Evolutionary conservation across 35 echinoderm and acorn worm genomes (phyloP).

Genomic region (Anneissia japonica): DNA sequence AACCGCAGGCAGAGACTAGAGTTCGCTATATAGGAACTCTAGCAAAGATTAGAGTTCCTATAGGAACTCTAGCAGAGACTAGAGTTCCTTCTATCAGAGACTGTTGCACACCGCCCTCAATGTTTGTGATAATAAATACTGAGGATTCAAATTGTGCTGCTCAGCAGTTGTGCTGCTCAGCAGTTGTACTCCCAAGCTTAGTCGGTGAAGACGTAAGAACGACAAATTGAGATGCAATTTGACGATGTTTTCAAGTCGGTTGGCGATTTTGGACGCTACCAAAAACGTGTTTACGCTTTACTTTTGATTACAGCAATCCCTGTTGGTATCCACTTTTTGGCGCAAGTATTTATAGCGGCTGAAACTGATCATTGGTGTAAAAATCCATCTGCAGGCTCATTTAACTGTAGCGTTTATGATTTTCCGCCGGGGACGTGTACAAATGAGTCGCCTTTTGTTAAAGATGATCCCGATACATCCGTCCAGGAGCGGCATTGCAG

Average conservation of each 20-base stretch:
- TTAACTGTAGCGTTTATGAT: not conserved
- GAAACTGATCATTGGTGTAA: not conserved
- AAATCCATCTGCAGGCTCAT: not conserved
- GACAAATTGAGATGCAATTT: not conserved
- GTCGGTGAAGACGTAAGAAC: too few species aligned
- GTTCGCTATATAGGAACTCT: too few species aligned
- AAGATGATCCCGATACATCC: not conserved
- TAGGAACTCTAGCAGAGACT: too few species aligned
- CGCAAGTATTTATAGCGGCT: not conserved
- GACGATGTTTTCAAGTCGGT: not conserved
- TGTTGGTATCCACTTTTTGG: not conserved
- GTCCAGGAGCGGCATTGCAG: not conserved
- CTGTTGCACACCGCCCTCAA: too few species aligned
- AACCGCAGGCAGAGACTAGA: too few species aligned
- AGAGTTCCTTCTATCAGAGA: too few species aligned
- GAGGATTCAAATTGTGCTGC: too few species aligned
- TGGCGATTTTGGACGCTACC: not conserved
- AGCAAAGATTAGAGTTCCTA: too few species aligned
- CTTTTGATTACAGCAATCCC: not conserved
- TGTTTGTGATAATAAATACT: too few species aligned
- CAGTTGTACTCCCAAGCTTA: too few species aligned
- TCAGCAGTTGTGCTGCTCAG: too few species aligned
- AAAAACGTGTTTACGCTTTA: not conserved
- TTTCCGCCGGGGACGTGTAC: not conserved
- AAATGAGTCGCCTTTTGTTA: not conserved